Evolutionary conservation across 2,113 vertebrate genomes (phyloP).

Genomic region (Toxotes chatareus): DNA sequence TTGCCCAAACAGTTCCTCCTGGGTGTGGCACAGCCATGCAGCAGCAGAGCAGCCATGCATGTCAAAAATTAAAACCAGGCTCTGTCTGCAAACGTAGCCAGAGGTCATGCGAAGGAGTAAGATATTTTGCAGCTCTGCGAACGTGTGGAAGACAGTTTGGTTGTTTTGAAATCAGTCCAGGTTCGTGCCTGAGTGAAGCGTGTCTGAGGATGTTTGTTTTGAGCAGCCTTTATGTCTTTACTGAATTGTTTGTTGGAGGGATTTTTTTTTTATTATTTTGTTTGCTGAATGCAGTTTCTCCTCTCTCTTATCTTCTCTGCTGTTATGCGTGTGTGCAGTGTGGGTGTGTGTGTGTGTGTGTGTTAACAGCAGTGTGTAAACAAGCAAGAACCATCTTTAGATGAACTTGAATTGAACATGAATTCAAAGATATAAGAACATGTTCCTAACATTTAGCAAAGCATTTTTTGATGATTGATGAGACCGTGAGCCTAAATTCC

Average conservation of each 20-base stretch:
- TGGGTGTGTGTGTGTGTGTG: neutral
- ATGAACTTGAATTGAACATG: neutral
- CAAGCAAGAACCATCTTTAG: neutral
- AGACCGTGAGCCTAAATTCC: neutral
- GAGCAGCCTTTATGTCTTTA: neutral
- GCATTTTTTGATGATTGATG: neutral
- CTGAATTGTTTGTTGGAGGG: neutral
- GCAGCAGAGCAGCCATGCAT: constrained; percentile 38
- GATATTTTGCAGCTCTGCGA: neutral
- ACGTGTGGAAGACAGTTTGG: constrained; percentile 3
- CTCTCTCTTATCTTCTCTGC: neutral
- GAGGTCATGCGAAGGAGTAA: neutral
- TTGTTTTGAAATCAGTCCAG: constrained; percentile 31
- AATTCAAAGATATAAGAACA: neutral
- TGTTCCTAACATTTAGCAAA: neutral
- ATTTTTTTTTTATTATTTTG: neutral
- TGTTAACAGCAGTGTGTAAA: neutral
- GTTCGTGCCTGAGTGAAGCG: neutral
- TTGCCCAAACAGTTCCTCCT: constrained; percentile 39
- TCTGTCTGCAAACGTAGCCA: neutral
- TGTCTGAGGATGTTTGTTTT: constrained; percentile 25
- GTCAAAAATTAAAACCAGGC: constrained; percentile 22
- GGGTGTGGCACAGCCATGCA: constrained; percentile 57
- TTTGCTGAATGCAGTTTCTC: neutral
- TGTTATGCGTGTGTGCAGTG: neutral